Evolutionary conservation across 2,113 vertebrate genomes (phyloP), one percentile per base, ranked within the genome.

Genomic region (Raja brachyura): DNA sequence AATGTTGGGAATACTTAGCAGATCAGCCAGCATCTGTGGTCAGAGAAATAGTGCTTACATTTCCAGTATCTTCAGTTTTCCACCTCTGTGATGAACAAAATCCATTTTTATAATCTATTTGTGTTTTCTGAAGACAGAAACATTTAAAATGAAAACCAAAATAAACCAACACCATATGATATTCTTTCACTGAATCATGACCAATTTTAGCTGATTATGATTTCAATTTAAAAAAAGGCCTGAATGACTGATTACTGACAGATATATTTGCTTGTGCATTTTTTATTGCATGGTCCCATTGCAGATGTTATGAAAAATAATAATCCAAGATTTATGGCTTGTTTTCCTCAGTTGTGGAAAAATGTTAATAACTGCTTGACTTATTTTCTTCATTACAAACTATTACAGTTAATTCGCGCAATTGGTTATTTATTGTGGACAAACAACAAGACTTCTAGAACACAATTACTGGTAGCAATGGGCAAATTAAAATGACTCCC

Each of bases 331-430:
- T 14, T 5, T 31, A 90, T 90, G 85, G 28, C n/a, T 0, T 66
- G 56, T 66, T 90, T 66, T 22, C 59, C 31, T 90, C 13, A 4
- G n/a, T 39, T 90, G n/a, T 59, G 59, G 56, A 14, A n/a, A 68
- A 68, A 90, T 90, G 22, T 56, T 56, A 68, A 63, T 20, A 39
- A 14, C 61, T 68, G 61, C 63, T 33, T 18, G 54, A 22, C 18
- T 59, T 83, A 28, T 59, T 59, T 90, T 9, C 18, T 68, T 90
- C 61, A 68, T 39, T 90, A 90, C 28, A 31, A 61, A 90, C 33
- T 68, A 61, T 68, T 90, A 48, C 31, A 68, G 86, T 68, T 90
- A 68, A 90, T 90, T 90, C 22, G 33, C 68, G 63, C 85, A 31
- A 11, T 66, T 11, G 16, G 13, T 61, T 85, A 5, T 18, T 33